Evolutionary conservation across 2,113 vertebrate genomes (phyloP), one percentile per base, ranked within the genome.

Genomic region (Thymallus thymallus): DNA sequence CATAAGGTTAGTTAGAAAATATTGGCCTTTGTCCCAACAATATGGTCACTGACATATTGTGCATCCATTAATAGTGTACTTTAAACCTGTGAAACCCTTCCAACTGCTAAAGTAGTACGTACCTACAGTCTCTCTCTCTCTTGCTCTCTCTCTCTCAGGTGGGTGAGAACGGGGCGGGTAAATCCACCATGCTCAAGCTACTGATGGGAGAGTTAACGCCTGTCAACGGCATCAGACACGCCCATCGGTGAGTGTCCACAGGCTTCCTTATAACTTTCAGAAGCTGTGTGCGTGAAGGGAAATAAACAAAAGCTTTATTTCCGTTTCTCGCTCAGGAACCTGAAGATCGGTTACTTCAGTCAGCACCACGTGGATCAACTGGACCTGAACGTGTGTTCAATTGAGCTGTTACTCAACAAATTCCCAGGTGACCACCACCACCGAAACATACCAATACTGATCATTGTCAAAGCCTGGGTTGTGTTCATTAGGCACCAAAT

Each of bases 291-390:
- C 12, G 48, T 51, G 14, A 5, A 14, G 16, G 48, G 48, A 18
- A 51, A 18, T 20, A 23, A 29, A 55, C 51, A 16, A 60, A 13
- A 85, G 6, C 0, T 41, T 41, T 6, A 18, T 69, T 75, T 79
- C 30, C 0, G 26, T 35, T 6, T 66, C 29, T 66, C 16, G 64
- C 16, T 74, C 91, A 99, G 98, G 91, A 98, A 96, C 85, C 83
- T 99, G 63, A 99, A 99, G 92, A 96, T 99, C 0, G 98, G 98
- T 41, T 99, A 98, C 84, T 99, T 99, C 86, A 98, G 95, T 79
- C 97, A 99, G 88, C 98, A 99, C 80, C 98, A 99, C 0, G 96
- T 99, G 74, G 98, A 99, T 84, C 98, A 99, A 84, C 91, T 99
- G 83, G 97, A 99, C 88, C 90, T 99, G 77, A 98, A 98, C 0